Conservation (phyloP, 2,113 vertebrate genomes). For the Numenius arquata region DNA sequence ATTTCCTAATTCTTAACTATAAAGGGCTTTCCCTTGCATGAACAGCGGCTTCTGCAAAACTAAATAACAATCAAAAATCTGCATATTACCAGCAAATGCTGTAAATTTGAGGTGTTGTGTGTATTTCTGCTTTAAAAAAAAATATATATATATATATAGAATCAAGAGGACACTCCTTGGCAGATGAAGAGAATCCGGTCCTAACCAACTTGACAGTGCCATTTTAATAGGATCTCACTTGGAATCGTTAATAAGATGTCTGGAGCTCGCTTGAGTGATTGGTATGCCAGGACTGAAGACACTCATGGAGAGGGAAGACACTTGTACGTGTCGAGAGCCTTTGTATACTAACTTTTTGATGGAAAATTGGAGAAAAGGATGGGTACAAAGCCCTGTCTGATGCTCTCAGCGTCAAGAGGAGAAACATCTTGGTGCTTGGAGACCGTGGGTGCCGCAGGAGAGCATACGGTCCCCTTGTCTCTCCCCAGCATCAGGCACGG, state of each 20-base stretch:
- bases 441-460: fast-evolving
- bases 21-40: fast-evolving
- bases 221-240: constrained; percentile 5
- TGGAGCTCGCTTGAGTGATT: neutral
- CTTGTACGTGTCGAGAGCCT: neutral
- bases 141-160: too few relatives aligned
- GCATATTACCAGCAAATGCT: neutral
- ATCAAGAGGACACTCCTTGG: neutral
- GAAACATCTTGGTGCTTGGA: fast-evolving
- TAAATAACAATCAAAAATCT: neutral
- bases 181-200: neutral
- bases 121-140: neutral
- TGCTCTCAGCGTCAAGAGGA: fast-evolving
- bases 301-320: neutral
- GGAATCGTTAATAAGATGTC: neutral
- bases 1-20: neutral
- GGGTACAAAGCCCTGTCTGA: neutral
- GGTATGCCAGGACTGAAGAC: neutral
- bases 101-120: neutral
- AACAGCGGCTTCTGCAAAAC: neutral
- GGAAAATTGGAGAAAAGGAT: neutral
- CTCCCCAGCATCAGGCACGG: neutral
- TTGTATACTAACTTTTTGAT: neutral
- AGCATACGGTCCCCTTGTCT: fast-evolving
- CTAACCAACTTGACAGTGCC: constrained; percentile 13